These are phyloP conservation scores for Cuculus canorus DNA, from an alignment of 2,797 vertebrate species.

Conservation along the genomic window DNA sequence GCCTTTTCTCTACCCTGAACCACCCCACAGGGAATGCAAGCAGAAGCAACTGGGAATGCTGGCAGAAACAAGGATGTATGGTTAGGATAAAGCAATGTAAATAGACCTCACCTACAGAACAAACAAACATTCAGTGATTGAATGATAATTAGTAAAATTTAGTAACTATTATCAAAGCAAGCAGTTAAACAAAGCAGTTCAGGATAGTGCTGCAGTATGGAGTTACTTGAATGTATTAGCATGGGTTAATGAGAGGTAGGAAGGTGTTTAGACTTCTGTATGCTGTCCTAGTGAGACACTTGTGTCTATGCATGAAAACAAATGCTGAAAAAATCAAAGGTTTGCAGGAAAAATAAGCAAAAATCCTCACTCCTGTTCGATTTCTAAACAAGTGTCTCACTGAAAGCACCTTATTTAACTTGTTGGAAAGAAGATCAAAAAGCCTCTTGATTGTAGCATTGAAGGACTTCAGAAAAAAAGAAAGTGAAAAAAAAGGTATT, in stretches of 20 bases:
- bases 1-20: too few species aligned
- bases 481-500: background rate
- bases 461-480: background rate
- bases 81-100: background rate
- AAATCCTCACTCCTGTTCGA: background rate
- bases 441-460: background rate
- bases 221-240: background rate
- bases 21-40: too few species aligned
- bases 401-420: background rate
- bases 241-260: background rate
- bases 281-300: background rate
- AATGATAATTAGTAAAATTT: background rate
- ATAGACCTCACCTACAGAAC: background rate
- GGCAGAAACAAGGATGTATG: background rate
- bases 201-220: background rate
- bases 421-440: background rate
- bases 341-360: background rate
- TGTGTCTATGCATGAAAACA: background rate
- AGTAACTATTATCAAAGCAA: background rate
- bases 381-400: background rate
- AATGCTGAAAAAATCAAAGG: background rate
- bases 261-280: background rate
- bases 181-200: background rate
- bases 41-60: too few species aligned
- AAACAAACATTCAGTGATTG: background rate